These are phyloP conservation scores for Napeogenes inachia DNA, from an alignment of 2,888 invertebrate species.

Conservation along the genomic window DNA sequence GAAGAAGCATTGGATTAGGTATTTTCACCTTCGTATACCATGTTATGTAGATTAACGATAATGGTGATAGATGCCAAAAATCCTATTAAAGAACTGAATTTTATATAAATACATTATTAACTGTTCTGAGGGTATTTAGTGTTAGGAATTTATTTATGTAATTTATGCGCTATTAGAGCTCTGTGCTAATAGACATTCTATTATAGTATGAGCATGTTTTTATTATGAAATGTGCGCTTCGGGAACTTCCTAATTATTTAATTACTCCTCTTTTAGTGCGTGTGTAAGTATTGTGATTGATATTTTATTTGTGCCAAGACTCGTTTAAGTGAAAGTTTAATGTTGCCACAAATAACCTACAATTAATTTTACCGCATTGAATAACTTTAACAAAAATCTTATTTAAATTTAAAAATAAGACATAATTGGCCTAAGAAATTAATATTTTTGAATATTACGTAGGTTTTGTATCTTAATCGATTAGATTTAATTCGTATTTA, in stretches of 20 bases:
- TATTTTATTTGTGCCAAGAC: constrained; percentile 74
- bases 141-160: constrained; percentile 65
- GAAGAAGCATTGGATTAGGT: constrained; percentile 66
- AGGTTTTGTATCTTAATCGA: constrained; percentile 61
- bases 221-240: constrained; percentile 24
- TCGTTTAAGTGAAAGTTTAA: constrained; percentile 56
- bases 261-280: constrained; percentile 38
- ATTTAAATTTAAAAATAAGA: constrained; percentile 45
- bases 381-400: constrained; percentile 38
- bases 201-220: constrained; percentile 11
- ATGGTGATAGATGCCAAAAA: constrained; percentile 78
- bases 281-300: constrained; percentile 33
- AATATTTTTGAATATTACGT: constrained; percentile 60
- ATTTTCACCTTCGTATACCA: constrained; percentile 73
- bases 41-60: constrained; percentile 68
- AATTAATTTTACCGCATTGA: constrained; percentile 39
- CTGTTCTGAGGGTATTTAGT: constrained; percentile 76
- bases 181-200: constrained; percentile 8
- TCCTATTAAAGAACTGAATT: constrained; percentile 78
- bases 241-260: constrained; percentile 36
- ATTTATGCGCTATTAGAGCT: constrained; percentile 39
- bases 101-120: constrained; percentile 75
- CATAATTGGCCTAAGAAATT: constrained; percentile 70
- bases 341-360: constrained; percentile 41
- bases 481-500: constrained; percentile 45